A percentile compares a stretch with the other conserved stretches of the same genome.
These are phyloP conservation scores for Hypotaenidia okinawae DNA, from an alignment of 2,797 vertebrate genomes.

Conservation along the genomic window DNA sequence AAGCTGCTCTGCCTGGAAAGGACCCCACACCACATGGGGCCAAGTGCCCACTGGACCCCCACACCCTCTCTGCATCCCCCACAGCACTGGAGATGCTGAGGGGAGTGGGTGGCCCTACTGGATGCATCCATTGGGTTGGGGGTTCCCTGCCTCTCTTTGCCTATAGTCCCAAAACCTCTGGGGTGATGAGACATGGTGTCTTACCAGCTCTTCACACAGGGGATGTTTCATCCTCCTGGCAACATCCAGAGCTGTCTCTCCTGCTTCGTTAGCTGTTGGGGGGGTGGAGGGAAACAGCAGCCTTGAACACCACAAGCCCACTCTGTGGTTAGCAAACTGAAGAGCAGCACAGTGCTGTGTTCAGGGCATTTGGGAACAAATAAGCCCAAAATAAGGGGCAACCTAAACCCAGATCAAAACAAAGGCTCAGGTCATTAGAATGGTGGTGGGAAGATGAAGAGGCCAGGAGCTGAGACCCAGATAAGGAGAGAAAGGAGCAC, in stretches of 20 bases:
- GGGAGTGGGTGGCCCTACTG: fast-evolving
- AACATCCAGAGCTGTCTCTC: slow-evolving; percentile 82
- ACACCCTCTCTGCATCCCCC: neutral
- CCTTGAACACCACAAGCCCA: neutral
- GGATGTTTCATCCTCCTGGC: slow-evolving; percentile 79
- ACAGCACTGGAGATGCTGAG: neutral
- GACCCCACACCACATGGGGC: neutral
- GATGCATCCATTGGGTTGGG: fast-evolving
- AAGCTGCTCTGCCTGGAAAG: neutral
- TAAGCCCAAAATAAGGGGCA: neutral
- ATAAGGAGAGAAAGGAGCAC: neutral
- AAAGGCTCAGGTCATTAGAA: neutral
- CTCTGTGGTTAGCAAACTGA: neutral
- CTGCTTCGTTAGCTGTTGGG: slow-evolving; percentile 81
- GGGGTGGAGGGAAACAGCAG: neutral
- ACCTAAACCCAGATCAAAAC: neutral
- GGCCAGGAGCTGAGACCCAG: neutral
- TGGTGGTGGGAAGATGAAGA: neutral
- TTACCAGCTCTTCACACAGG: slow-evolving; percentile 86
- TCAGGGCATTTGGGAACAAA: neutral
- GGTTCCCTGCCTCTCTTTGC: neutral
- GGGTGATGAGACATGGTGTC: neutral
- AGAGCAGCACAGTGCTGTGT: neutral
- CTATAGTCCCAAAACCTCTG: neutral
- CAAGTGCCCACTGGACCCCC: neutral